phyloP scores from a whole-genome alignment of 30 jellyfish, hydroid and myxozoan genomes.

The Hydractinia symbiolongicarpus region DNA sequence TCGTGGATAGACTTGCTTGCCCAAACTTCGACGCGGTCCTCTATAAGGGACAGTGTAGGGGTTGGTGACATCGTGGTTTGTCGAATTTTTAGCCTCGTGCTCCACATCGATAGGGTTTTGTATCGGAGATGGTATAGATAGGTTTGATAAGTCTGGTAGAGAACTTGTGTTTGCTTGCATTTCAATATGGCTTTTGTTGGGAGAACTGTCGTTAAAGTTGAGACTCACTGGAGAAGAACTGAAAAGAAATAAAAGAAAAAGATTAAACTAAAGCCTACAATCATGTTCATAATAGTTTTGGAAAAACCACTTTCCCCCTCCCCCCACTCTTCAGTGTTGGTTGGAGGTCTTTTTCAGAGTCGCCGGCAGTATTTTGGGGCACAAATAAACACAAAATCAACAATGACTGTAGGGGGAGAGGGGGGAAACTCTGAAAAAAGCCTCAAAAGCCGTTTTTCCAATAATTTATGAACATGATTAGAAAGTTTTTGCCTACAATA shows the following conservation, averaged over 20 bases:
- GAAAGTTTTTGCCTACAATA: no score
- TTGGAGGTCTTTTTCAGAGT: no score
- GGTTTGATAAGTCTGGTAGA: constrained; percentile 78
- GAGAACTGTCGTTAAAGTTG: constrained; percentile 12
- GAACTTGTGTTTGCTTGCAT: constrained; percentile 85
- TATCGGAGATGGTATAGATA: constrained; percentile 68
- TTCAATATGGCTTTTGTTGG: constrained; percentile 50
- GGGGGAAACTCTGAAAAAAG: no score
- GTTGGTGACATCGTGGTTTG: constrained; percentile 34
- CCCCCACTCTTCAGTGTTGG: no score
- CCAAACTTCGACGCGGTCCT: constrained; percentile 49
- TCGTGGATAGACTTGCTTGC: constrained; percentile 86
- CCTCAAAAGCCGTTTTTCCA: no score
- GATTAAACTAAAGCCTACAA: not conserved
- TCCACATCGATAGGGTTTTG: constrained; percentile 41
- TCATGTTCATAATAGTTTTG: not conserved
- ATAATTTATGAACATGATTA: no score
- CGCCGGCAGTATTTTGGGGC: no score
- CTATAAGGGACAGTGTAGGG: constrained; percentile 51
- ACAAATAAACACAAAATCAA: no score
- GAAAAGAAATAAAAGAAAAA: not conserved
- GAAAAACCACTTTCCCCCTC: no score
- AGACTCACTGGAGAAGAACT: constrained; percentile 17
- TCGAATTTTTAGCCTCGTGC: constrained; percentile 33
- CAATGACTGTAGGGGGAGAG: no score